These are phyloP conservation scores for Eidolon dupreanum DNA, from an alignment of 2,797 vertebrate species.

Conservation along the genomic window DNA sequence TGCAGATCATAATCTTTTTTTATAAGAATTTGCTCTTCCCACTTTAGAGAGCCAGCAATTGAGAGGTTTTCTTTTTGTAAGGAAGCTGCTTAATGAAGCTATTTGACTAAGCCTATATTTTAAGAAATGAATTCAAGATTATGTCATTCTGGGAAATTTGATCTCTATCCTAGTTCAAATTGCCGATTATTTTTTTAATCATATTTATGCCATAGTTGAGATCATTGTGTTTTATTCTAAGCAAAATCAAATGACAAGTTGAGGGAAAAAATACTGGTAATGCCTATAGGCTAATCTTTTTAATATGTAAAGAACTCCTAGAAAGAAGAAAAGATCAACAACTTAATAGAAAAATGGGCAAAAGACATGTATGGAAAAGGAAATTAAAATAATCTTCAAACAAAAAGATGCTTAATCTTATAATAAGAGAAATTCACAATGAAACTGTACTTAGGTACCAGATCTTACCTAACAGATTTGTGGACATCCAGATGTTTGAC, in stretches of 20 bases:
- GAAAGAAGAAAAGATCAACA: neutral
- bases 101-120: neutral
- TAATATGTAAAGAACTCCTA: neutral
- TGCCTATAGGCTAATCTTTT: neutral
- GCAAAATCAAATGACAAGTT: slow-evolving; percentile 14
- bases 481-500: neutral
- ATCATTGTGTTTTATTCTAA: slow-evolving; percentile 34
- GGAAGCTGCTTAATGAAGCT: neutral
- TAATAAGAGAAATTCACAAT: slow-evolving; percentile 43
- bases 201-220: neutral
- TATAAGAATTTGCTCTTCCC: neutral
- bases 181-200: neutral
- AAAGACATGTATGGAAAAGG: slow-evolving; percentile 1
- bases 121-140: slow-evolving; percentile 44
- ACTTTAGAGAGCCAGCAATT: neutral
- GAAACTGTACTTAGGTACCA: neutral
- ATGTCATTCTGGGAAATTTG: neutral
- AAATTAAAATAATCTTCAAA: slow-evolving; percentile 20
- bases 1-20: neutral
- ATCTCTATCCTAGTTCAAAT: slow-evolving; percentile 7
- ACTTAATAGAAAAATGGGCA: neutral
- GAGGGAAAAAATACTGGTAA: neutral
- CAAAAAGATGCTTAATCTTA: neutral
- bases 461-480: slow-evolving; percentile 20
- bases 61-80: slow-evolving; percentile 38